These are phyloP conservation scores for Microtus obscurus DNA, from an alignment of 2,797 vertebrate genomes.

Conservation along the genomic window DNA sequence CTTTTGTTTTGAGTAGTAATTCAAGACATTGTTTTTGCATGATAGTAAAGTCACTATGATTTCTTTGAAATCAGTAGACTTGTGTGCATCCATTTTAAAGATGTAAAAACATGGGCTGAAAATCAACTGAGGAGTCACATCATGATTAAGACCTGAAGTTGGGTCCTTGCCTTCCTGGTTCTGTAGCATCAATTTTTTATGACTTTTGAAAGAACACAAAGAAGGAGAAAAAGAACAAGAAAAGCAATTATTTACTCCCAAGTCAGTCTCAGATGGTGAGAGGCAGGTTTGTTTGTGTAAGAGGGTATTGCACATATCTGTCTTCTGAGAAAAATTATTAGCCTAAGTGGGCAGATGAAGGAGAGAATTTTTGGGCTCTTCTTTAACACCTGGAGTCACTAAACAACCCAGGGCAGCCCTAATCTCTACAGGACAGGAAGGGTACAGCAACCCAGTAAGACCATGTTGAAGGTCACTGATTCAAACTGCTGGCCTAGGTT, in stretches of 20 bases:
- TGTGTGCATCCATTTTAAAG: conserved; percentile 13
- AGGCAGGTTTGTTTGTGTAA: neutral
- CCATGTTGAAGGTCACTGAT: neutral
- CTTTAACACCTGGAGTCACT: neutral
- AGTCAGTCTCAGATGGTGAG: neutral
- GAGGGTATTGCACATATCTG: neutral
- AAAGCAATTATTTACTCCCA: neutral
- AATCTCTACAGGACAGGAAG: neutral
- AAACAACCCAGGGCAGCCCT: neutral
- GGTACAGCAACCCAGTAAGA: neutral
- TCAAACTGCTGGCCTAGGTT: neutral
- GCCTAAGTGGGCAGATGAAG: neutral
- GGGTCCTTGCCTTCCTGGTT: neutral
- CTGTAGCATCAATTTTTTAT: neutral
- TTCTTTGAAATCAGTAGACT: neutral
- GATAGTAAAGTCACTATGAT: neutral
- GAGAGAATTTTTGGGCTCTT: neutral
- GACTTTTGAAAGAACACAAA: neutral
- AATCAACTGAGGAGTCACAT: neutral
- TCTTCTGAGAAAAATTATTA: neutral
- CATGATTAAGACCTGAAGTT: neutral
- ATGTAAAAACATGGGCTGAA: neutral
- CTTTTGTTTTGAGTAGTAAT: neutral
- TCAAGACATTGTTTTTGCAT: neutral
- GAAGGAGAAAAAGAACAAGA: neutral